phyloP scores from a whole-genome alignment of 2,797 vertebrate species.

The Pantherophis vulpinus region DNA sequence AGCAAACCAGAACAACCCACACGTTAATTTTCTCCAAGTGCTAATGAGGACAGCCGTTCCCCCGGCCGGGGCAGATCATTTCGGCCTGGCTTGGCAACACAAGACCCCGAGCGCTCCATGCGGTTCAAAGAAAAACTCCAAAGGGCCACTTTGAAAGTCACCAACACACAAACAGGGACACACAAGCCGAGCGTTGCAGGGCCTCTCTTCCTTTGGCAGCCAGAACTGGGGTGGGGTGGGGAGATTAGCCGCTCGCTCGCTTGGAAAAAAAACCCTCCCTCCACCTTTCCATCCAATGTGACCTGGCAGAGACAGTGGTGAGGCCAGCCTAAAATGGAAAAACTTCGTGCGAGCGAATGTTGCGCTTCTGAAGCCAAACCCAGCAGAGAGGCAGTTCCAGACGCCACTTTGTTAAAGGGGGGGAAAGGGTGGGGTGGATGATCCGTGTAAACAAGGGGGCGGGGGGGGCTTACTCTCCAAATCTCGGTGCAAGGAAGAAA shows the following conservation, averaged over 20 bases:
- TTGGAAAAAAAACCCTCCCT: background rate
- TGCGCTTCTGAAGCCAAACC: background rate
- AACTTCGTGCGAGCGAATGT: background rate
- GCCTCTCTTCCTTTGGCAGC: background rate
- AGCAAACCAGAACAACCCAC: background rate
- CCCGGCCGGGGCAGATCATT: fast-evolving
- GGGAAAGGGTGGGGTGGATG: background rate
- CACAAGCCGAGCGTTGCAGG: background rate
- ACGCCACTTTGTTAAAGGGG: background rate
- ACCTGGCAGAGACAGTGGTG: background rate
- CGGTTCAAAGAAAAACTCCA: background rate
- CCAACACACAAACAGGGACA: background rate
- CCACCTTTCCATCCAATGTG: background rate
- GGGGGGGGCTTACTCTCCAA: background rate
- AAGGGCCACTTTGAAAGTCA: background rate
- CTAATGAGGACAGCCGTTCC: background rate
- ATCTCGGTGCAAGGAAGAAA: background rate
- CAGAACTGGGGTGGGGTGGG: background rate
- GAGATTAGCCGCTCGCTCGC: background rate
- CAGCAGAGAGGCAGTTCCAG: background rate
- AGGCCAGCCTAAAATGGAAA: background rate
- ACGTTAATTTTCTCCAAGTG: background rate
- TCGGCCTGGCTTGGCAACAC: background rate
- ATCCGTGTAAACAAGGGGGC: background rate
- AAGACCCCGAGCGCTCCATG: fast-evolving